These are phyloP conservation scores for Drosophila neonasuta DNA, from an alignment of 2,888 invertebrate genomes.

Conservation along the genomic window DNA sequence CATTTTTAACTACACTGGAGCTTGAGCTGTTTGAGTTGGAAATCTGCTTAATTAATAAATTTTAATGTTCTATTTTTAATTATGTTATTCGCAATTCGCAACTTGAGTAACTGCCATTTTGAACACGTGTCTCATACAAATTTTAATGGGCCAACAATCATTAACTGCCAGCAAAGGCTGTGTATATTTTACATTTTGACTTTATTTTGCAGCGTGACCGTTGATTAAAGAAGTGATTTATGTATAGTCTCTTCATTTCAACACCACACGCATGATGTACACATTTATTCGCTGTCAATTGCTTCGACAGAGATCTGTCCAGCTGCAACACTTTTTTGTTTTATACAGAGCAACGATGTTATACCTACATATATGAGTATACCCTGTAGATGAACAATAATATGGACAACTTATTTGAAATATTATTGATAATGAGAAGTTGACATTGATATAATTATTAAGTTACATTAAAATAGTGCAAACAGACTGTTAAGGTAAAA, in stretches of 20 bases:
- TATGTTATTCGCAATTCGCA: slow-evolving; percentile 16
- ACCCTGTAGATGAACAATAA: background rate
- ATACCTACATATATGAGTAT: background rate
- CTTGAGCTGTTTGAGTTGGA: too few relatives aligned
- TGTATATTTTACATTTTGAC: slow-evolving; percentile 13
- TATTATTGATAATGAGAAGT: too few relatives aligned
- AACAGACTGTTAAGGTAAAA: too few relatives aligned
- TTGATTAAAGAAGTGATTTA: slow-evolving; percentile 42
- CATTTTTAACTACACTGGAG: background rate
- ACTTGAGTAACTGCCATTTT: background rate
- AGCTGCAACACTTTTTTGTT: background rate
- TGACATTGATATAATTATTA: too few relatives aligned
- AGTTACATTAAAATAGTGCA: too few relatives aligned
- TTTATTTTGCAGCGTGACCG: slow-evolving; percentile 16
- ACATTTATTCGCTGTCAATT: slow-evolving; percentile 1
- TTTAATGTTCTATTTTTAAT: slow-evolving; percentile 24
- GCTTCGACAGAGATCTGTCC: background rate
- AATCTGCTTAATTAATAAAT: slow-evolving; percentile 11
- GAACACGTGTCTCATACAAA: background rate
- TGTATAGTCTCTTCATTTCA: slow-evolving; percentile 29
- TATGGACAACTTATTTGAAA: too few relatives aligned
- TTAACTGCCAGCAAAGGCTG: background rate
- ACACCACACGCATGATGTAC: background rate
- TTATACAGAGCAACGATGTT: background rate
- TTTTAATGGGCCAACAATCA: slow-evolving; percentile 5